These are phyloP conservation scores for Entomyzon cyanotis DNA, from an alignment of 2,113 vertebrate species.

Conservation along the genomic window DNA sequence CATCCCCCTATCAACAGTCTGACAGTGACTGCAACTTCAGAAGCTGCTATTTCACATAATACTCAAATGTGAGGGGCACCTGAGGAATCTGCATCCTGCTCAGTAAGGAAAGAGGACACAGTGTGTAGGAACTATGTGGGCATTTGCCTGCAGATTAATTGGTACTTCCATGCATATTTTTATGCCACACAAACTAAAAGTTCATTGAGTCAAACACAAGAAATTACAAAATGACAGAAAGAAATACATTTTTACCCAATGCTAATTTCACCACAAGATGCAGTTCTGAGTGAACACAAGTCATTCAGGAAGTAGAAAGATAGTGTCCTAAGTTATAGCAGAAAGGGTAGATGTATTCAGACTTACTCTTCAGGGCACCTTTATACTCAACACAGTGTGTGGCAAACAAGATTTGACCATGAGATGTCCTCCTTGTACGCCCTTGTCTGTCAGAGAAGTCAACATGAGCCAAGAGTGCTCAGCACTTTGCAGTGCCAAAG, in stretches of 20 bases:
- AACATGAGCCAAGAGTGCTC: not conserved
- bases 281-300: not conserved
- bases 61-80: not conserved
- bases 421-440: rapidly evolving
- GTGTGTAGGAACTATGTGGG: not conserved
- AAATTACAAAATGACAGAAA: not conserved
- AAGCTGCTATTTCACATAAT: not conserved
- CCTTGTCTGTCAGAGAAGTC: not conserved
- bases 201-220: not conserved
- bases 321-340: not conserved
- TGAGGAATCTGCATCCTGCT: not conserved
- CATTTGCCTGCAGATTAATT: not conserved
- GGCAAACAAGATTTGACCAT: not conserved
- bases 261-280: not conserved
- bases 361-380: not conserved
- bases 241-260: not conserved
- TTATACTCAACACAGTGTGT: rapidly evolving
- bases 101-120: not conserved
- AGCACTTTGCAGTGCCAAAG: not conserved
- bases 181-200: not conserved
- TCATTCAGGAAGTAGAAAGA: not conserved
- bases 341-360: not conserved
- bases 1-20: not conserved
- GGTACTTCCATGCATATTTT: not conserved
- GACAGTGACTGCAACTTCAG: not conserved